Percentiles rank a stretch among this genome's conserved stretches.
These are phyloP conservation scores for Oreonectes daqikongensis DNA, from an alignment of 2,797 vertebrate species.

Conservation along the genomic window DNA sequence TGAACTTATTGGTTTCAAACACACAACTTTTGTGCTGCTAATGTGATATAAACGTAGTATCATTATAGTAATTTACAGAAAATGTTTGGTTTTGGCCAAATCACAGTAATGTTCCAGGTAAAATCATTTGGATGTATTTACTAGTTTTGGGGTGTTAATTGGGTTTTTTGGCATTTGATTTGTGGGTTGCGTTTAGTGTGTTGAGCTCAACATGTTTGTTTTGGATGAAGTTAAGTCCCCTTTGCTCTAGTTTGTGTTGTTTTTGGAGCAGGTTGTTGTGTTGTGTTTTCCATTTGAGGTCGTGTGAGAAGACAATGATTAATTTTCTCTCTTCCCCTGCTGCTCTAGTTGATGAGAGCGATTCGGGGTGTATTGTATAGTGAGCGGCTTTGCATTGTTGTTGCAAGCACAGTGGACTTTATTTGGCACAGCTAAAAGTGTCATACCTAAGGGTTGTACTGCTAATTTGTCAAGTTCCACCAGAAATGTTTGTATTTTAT, in stretches of 20 bases:
- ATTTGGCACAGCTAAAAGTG: neutral
- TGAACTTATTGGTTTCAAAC: no score
- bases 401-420: slow-evolving; percentile 17
- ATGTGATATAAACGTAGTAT: no score
- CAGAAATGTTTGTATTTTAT: no score
- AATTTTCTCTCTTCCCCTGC: slow-evolving; percentile 7
- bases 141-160: no score
- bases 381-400: neutral
- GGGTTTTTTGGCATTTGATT: no score
- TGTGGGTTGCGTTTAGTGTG: neutral
- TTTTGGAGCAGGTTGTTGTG: slow-evolving; percentile 22
- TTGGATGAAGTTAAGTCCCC: neutral
- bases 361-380: neutral
- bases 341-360: slow-evolving; percentile 34
- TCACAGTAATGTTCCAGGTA: neutral
- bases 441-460: neutral
- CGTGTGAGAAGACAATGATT: slow-evolving; percentile 31
- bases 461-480: neutral
- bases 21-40: no score
- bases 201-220: neutral
- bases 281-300: slow-evolving; percentile 37
- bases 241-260: slow-evolving; percentile 39
- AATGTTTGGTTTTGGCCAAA: no score
- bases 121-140: neutral
- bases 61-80: no score